Evolutionary conservation across 2,797 vertebrate genomes (phyloP).

Genomic region (Coilia nasus): DNA sequence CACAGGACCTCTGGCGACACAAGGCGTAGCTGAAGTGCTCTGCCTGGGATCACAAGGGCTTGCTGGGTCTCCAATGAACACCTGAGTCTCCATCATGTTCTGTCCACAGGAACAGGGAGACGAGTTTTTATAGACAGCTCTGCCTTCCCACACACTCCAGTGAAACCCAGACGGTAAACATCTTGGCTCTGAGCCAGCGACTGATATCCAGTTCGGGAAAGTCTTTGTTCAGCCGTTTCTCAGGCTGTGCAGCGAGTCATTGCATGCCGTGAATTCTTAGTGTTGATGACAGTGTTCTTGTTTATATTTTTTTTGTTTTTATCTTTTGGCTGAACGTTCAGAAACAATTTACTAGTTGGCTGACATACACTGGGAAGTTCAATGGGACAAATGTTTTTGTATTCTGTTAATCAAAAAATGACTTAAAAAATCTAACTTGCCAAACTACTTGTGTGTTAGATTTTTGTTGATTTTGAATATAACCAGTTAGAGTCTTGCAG

Average conservation of each 20-base stretch:
- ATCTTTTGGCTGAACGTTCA: background rate
- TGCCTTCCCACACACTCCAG: background rate
- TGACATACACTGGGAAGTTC: too few relatives aligned
- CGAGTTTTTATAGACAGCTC: background rate
- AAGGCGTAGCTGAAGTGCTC: background rate
- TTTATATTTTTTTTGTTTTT: background rate
- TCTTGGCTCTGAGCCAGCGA: background rate
- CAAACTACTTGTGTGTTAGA: background rate
- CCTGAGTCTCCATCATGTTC: slow-evolving; percentile 4
- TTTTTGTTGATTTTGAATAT: too few relatives aligned
- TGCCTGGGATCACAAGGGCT: background rate
- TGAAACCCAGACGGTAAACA: background rate
- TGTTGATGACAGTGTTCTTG: background rate
- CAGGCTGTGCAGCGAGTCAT: background rate
- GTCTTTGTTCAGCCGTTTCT: background rate
- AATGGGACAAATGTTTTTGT: too few relatives aligned
- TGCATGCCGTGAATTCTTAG: background rate
- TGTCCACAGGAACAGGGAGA: background rate
- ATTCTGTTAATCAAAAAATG: background rate
- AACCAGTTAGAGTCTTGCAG: background rate
- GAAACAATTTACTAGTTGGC: background rate
- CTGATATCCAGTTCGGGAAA: too few relatives aligned
- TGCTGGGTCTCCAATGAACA: background rate
- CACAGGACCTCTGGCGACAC: background rate
- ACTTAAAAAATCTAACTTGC: background rate